Evolutionary conservation across 2,113 vertebrate species (phyloP).

Genomic region (Euleptes europaea): DNA sequence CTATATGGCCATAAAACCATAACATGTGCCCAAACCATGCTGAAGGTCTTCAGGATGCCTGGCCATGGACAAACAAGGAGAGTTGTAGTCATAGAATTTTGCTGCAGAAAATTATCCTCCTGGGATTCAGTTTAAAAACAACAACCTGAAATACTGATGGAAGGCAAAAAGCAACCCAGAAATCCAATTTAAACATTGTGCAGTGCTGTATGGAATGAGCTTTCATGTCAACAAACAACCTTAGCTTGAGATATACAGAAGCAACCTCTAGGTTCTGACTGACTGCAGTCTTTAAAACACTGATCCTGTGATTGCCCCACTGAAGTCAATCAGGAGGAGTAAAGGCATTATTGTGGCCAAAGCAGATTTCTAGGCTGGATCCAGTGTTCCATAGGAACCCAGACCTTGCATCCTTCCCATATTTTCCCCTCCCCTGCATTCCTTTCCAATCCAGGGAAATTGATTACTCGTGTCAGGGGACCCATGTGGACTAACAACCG

Average conservation of each 20-base stretch:
- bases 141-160: slow-evolving; percentile 23
- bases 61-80: slow-evolving; percentile 20
- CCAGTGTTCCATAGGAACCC: too few relatives aligned
- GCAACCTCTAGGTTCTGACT: not conserved
- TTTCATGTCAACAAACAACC: not conserved
- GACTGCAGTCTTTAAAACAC: not conserved
- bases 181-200: not conserved
- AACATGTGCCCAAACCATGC: slow-evolving; percentile 39
- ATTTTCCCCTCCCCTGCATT: too few relatives aligned
- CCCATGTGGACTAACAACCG: too few relatives aligned
- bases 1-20: slow-evolving; percentile 43
- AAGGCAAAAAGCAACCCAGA: slow-evolving; percentile 29
- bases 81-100: slow-evolving; percentile 33
- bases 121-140: slow-evolving; percentile 12
- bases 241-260: not conserved
- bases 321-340: not conserved
- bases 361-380: not conserved
- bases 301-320: not conserved
- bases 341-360: not conserved
- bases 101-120: slow-evolving; percentile 45
- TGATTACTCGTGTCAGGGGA: too few relatives aligned
- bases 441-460: too few relatives aligned
- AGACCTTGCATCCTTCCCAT: too few relatives aligned
- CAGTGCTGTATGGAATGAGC: not conserved
- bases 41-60: slow-evolving; percentile 47